phyloP scores from a whole-genome alignment of 1,140 invertebrate genomes.

The Lucilia sericata region DNA sequence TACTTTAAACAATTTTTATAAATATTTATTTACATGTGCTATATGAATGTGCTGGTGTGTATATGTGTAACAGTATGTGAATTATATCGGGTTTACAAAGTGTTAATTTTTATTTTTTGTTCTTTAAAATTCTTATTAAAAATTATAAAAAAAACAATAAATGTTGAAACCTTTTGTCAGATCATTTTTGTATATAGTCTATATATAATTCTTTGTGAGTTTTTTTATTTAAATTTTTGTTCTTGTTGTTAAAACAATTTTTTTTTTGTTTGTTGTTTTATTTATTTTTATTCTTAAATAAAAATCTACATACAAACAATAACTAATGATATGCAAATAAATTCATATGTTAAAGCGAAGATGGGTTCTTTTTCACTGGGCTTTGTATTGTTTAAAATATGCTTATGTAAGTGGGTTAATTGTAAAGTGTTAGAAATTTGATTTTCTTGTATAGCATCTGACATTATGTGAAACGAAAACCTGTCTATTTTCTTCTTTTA shows the following conservation, averaged over 20 bases:
- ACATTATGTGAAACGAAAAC: no score
- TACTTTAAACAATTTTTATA: no score
- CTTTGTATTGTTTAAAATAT: neutral
- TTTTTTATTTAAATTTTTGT: neutral
- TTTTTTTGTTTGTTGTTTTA: neutral
- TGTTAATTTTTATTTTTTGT: neutral
- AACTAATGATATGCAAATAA: slow-evolving; percentile 21
- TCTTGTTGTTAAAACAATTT: neutral
- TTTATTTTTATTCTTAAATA: slow-evolving; percentile 13
- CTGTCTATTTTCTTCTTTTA: no score
- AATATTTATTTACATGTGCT: no score
- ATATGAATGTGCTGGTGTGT: no score
- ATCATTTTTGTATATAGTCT: neutral
- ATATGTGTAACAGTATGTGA: no score
- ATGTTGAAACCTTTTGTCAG: neutral
- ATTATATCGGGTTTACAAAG: no score
- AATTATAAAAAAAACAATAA: neutral
- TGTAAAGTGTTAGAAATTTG: neutral
- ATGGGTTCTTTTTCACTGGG: neutral
- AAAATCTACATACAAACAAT: neutral
- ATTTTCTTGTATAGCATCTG: no score
- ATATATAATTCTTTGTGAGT: neutral
- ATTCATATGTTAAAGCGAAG: slow-evolving; percentile 1
- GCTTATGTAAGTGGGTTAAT: neutral
- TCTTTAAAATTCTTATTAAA: slow-evolving; percentile 4